Evolutionary conservation across 1,140 invertebrate genomes (phyloP), one percentile per base, ranked within the genome.

Genomic region (Leptopilina clavipes): DNA sequence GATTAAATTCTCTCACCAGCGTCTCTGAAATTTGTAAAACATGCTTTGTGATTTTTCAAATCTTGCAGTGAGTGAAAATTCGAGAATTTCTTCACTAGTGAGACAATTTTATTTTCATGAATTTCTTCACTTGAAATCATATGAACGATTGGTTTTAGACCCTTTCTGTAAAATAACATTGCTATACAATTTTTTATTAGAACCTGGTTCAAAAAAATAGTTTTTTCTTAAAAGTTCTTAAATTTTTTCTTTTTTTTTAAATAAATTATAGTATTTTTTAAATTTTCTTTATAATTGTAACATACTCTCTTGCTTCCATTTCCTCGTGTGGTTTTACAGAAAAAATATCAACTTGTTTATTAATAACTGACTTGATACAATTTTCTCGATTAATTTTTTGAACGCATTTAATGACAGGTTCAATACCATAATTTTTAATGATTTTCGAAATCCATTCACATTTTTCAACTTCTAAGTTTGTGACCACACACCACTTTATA

Each of bases 381-480:
- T 92, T 90, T 0, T 89, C 85, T 22, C 88, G 82, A 45, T 88
- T 91, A 9, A 84, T 81, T 44, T 92, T 90, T 72, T 92, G 88
- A 0, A 93, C 83, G 79, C 96, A 97, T 45, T 93, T 92, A 11
- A 97, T 89, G n/a, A 92, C 91, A 0, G 95, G 95, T 75, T 94
- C 91, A 0, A 96, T 89, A 1, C 95, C 94, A 81, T 94, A 93
- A 0, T 94, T 93, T 3, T 92, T 89, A 0, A 94, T 92, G 0
- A 93, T 93, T 82, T 95, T 93, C 78, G 92, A 91, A 80, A 96
- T 83, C 93, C 94, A 95, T 10, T 93, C 91, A 83, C 96, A 97
- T 82, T 97, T 96, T 40, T 92, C 91, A 43, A 92, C 91, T 76
- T 94, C 94, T 0, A 94, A 83, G 45, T 93, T 91, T 0, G 93